Conservation (phyloP, 2,113 vertebrate species). For the Apodemus speciosus region DNA sequence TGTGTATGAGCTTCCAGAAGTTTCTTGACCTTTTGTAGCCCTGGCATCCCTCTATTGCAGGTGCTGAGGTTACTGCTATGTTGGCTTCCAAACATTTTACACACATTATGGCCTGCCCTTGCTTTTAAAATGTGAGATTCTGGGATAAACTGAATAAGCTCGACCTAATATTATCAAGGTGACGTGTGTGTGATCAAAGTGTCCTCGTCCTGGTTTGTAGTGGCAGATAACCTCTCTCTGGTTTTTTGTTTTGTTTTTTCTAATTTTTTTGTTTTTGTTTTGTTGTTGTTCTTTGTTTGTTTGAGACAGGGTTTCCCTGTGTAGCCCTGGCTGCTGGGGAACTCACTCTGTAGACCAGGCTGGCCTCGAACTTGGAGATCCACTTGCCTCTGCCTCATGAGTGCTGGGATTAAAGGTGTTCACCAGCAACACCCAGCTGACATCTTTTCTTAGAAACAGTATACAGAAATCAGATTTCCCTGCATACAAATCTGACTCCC, state of each 20-base stretch:
- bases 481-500: too few relatives aligned
- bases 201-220: background rate
- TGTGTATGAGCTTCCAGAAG: background rate
- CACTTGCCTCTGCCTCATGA: background rate
- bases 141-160: background rate
- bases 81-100: slow-evolving; percentile 9
- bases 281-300: background rate
- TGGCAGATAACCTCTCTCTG: background rate
- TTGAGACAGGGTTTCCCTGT: background rate
- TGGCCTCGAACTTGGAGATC: background rate
- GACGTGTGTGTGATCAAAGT: background rate
- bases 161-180: background rate
- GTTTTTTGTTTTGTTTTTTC: background rate
- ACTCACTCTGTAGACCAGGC: background rate
- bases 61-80: background rate
- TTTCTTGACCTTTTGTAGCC: slow-evolving; percentile 1
- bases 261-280: background rate
- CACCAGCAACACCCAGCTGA: too few relatives aligned
- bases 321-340: background rate
- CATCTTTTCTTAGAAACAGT: too few relatives aligned
- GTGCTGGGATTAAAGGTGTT: background rate
- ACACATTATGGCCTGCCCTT: background rate
- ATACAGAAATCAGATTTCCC: too few relatives aligned
- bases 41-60: background rate
- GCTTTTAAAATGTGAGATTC: slow-evolving; percentile 42